phyloP scores from a whole-genome alignment of 2,797 vertebrate genomes.

The Uromys caudimaculatus region DNA sequence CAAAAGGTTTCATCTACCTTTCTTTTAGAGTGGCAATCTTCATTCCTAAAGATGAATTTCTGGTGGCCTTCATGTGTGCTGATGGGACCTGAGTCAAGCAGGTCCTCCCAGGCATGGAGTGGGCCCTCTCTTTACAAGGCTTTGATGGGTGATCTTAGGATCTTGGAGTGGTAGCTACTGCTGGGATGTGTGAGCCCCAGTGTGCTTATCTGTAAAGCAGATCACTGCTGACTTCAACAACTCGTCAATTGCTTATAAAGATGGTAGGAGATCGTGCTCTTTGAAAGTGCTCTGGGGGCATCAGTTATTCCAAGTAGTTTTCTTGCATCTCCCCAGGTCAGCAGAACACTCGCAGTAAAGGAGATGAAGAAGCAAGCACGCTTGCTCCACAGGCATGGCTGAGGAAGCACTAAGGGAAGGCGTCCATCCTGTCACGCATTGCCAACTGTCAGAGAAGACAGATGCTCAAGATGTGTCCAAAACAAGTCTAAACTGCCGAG shows the following conservation, averaged over 20 bases:
- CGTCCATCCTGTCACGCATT: background rate
- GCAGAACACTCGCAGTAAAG: background rate
- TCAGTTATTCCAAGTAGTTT: background rate
- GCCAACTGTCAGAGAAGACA: background rate
- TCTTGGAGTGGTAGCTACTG: accelerated
- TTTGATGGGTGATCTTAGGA: background rate
- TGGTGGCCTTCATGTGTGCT: background rate
- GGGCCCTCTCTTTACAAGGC: background rate
- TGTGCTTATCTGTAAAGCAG: background rate
- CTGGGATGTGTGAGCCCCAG: background rate
- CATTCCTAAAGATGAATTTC: background rate
- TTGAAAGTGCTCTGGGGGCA: background rate
- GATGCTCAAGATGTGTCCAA: background rate
- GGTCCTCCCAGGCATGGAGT: background rate
- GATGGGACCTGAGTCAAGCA: background rate
- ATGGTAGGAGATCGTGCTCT: background rate
- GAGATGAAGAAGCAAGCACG: background rate
- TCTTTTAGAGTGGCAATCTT: background rate
- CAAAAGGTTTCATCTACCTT: background rate
- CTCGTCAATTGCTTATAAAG: background rate
- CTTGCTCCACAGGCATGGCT: background rate
- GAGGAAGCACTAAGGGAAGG: background rate
- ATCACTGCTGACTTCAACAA: background rate
- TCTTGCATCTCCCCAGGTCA: too few species aligned
- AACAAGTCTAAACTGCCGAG: background rate